Conservation (phyloP, 2,113 vertebrate species). For the Lophochroa leadbeateri region DNA sequence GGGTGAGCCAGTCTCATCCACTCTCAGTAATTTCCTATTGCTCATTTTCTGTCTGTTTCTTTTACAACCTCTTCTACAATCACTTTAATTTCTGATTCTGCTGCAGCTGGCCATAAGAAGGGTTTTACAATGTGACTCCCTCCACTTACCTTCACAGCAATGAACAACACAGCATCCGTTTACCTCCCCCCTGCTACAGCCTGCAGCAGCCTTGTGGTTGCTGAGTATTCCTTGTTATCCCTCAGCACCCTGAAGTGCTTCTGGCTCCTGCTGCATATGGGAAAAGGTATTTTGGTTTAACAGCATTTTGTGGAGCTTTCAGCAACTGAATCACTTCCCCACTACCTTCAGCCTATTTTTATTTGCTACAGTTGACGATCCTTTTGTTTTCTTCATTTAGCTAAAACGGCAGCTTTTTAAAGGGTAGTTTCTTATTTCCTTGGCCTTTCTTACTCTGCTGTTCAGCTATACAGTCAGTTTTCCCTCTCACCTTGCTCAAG, state of each 20-base stretch:
- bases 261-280: not conserved
- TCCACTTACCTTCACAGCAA: not conserved
- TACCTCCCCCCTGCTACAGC: not conserved
- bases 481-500: not conserved
- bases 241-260: not conserved
- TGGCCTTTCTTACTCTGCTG: not conserved
- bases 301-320: not conserved
- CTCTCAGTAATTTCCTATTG: not conserved
- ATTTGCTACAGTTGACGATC: not conserved
- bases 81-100: not conserved
- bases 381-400: not conserved
- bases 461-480: not conserved
- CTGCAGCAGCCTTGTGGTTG: not conserved
- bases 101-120: not conserved
- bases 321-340: not conserved
- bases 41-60: not conserved
- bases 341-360: not conserved
- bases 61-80: not conserved
- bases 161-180: not conserved
- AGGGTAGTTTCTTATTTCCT: not conserved
- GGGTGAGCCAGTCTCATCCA: not conserved
- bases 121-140: not conserved
- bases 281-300: not conserved
- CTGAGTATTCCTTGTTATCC: not conserved
- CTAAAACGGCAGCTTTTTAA: not conserved